phyloP scores from a whole-genome alignment of 2,797 vertebrate species.

The Alcedo quadribrachys region DNA sequence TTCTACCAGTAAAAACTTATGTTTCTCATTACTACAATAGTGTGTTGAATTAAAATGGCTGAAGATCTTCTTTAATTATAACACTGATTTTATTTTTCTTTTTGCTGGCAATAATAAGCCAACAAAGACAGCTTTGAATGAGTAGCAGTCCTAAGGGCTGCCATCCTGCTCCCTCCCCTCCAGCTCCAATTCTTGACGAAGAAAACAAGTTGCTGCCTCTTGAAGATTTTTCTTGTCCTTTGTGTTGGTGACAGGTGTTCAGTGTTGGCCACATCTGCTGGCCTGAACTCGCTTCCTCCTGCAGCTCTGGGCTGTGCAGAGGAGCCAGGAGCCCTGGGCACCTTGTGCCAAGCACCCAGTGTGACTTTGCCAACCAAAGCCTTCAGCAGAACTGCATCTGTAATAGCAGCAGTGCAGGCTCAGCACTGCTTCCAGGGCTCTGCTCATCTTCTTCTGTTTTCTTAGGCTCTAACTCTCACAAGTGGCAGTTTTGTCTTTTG shows the following conservation, averaged over 20 bases:
- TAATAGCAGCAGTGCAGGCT: background rate
- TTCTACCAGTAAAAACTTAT: background rate
- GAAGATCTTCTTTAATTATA: background rate
- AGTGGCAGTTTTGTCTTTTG: background rate
- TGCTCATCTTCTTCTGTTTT: background rate
- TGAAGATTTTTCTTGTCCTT: slow-evolving; percentile 34
- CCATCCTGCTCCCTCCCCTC: background rate
- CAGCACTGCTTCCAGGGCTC: fast-evolving
- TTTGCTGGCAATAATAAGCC: background rate
- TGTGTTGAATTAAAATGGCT: background rate
- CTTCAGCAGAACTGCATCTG: background rate
- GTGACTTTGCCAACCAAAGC: background rate
- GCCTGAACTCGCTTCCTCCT: slow-evolving; percentile 35
- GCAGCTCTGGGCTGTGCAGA: background rate
- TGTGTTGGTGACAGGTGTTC: slow-evolving; percentile 50
- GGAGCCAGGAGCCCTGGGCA: background rate
- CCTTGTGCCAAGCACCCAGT: background rate
- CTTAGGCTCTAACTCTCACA: background rate
- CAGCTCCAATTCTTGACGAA: background rate
- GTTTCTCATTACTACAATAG: background rate
- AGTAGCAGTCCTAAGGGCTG: slow-evolving; percentile 5
- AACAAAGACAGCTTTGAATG: background rate
- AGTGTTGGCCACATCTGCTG: slow-evolving; percentile 64
- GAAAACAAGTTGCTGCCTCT: slow-evolving; percentile 53
- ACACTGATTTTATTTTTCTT: background rate